phyloP scores from a whole-genome alignment of 2,113 vertebrate species.

The Misgurnus mizolepis region DNA sequence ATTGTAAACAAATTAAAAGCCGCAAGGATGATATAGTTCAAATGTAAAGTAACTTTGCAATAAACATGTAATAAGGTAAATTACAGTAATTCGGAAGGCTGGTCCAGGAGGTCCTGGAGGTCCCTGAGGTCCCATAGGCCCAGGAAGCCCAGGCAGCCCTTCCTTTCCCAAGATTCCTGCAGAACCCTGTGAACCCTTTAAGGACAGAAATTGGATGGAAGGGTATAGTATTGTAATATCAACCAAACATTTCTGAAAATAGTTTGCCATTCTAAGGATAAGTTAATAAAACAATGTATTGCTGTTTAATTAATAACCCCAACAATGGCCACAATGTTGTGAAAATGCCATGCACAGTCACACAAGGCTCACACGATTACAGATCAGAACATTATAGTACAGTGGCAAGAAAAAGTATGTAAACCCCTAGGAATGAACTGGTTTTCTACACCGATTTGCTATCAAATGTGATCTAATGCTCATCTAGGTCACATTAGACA shows the following conservation, averaged over 20 bases:
- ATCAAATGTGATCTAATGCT: neutral
- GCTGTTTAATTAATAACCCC: neutral
- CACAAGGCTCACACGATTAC: neutral
- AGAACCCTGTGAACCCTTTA: conserved; percentile 80
- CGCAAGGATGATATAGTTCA: neutral
- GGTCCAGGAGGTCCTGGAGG: conserved; percentile 79
- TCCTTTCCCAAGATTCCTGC: conserved; percentile 68
- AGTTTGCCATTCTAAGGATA: neutral
- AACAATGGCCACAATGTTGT: neutral
- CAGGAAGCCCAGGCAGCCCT: conserved; percentile 82
- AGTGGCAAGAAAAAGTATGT: too few species aligned
- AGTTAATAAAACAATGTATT: too few species aligned
- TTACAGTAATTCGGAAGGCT: conserved; percentile 63
- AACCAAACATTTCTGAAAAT: neutral
- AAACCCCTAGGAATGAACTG: too few species aligned
- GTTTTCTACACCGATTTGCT: too few species aligned
- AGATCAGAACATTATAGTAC: neutral
- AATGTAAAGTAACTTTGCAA: neutral
- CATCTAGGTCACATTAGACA: too few species aligned
- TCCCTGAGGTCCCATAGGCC: conserved; percentile 86
- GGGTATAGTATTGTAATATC: neutral
- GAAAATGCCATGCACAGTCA: neutral
- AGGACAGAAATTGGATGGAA: neutral
- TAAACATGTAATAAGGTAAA: neutral
- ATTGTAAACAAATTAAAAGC: neutral